Conservation (phyloP, 2,797 vertebrate species). For the Anableps anableps region DNA sequence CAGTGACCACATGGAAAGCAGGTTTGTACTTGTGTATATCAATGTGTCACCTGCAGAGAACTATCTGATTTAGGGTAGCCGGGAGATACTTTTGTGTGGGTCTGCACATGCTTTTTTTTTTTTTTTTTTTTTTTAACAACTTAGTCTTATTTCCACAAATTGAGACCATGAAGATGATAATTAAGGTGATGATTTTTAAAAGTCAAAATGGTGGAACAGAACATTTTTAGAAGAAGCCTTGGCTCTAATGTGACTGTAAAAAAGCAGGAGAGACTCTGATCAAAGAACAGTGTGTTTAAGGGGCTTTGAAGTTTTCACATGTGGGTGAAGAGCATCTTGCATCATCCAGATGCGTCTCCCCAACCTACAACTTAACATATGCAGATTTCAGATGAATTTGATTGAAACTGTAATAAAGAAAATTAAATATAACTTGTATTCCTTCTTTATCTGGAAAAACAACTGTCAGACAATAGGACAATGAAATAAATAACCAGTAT, state of each 20-base stretch:
- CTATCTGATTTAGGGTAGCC: background rate
- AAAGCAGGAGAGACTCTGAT: background rate
- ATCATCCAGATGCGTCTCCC: background rate
- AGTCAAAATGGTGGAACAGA: background rate
- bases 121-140: background rate
- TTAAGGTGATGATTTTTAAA: background rate
- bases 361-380: background rate
- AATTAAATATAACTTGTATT: background rate
- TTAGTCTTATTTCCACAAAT: background rate
- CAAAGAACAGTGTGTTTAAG: background rate
- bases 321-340: background rate
- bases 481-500: too few species aligned
- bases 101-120: too few species aligned
- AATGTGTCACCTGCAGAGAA: slow-evolving; percentile 43
- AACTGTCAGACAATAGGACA: background rate
- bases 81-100: slow-evolving; percentile 24
- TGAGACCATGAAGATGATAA: background rate
- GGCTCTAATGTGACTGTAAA: background rate
- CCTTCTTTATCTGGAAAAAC: background rate
- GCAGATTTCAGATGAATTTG: background rate
- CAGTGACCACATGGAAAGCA: slow-evolving; percentile 48
- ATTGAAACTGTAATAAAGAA: background rate
- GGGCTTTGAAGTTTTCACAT: background rate
- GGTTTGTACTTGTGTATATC: slow-evolving; percentile 33
- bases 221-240: background rate